Percentiles rank a stretch among this genome's conserved stretches.
Evolutionary conservation across 2,797 vertebrate genomes (phyloP).

Genomic region (Rhyacichthys aspro): DNA sequence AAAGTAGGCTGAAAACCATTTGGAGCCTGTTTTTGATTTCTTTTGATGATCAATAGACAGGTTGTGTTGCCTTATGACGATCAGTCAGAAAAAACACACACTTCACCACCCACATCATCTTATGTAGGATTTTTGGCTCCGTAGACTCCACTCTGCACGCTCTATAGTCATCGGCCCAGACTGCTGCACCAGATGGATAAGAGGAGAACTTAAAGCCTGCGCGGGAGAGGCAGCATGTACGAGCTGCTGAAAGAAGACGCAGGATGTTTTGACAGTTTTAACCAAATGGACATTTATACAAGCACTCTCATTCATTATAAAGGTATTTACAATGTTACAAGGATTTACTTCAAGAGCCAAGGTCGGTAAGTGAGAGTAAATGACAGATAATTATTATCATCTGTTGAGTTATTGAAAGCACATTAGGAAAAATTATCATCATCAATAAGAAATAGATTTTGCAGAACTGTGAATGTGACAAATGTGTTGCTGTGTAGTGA

Average conservation of each 20-base stretch:
- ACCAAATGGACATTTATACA: constrained; percentile 28
- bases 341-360: neutral
- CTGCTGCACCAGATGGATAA: constrained; percentile 64
- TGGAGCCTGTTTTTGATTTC: constrained; percentile 2
- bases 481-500: too few relatives aligned
- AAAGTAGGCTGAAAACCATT: constrained; percentile 13
- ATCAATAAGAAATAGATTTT: too few relatives aligned
- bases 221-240: constrained; percentile 38
- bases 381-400: neutral
- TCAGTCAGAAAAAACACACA: constrained; percentile 15
- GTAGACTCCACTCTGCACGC: constrained; percentile 21
- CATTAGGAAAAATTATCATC: too few relatives aligned
- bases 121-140: constrained; percentile 13
- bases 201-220: constrained; percentile 44
- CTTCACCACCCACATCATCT: constrained; percentile 42
- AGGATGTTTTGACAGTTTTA: constrained; percentile 40
- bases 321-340: neutral
- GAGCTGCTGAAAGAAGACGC: constrained; percentile 27
- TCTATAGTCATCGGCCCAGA: constrained; percentile 49
- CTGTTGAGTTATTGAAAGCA: too few relatives aligned
- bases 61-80: constrained; percentile 30
- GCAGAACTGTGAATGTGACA: too few relatives aligned
- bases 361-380: neutral
- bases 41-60: constrained; percentile 24
- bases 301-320: constrained; percentile 10